These are phyloP conservation scores for Brienomyrus longianalis DNA, from an alignment of 2,113 vertebrate genomes.

Conservation along the genomic window DNA sequence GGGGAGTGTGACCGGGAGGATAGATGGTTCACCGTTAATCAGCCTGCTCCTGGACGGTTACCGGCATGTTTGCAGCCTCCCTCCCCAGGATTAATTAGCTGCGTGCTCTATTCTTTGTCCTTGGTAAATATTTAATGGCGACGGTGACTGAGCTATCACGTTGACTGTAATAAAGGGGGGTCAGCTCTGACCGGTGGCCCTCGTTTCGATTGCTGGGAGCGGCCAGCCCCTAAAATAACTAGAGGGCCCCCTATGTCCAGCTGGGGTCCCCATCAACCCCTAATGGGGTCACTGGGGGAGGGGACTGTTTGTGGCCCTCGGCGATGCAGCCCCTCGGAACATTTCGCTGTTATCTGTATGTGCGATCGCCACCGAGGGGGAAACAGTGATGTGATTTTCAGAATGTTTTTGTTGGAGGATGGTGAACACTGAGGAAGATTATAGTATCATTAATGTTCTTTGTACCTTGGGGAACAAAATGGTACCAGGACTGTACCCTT, in stretches of 20 bases:
- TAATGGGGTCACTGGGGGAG: slow-evolving; percentile 57
- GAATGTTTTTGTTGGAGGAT: background rate
- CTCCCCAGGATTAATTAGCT: slow-evolving; percentile 54
- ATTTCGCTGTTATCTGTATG: slow-evolving; percentile 7
- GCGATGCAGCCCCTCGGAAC: slow-evolving; percentile 22
- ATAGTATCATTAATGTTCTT: too few species aligned
- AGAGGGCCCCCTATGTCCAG: slow-evolving; percentile 18
- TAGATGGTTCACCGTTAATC: slow-evolving; percentile 10
- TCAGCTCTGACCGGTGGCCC: slow-evolving; percentile 51
- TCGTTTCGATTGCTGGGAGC: slow-evolving; percentile 33
- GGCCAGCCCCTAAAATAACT: slow-evolving; percentile 49
- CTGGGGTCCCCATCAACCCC: slow-evolving; percentile 39
- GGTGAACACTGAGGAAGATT: too few species aligned
- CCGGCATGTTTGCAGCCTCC: slow-evolving; percentile 29
- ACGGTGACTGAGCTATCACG: slow-evolving; percentile 62
- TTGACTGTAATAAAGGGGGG: slow-evolving; percentile 59
- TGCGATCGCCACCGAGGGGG: background rate
- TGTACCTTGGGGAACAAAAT: too few species aligned
- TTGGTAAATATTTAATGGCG: slow-evolving; percentile 65
- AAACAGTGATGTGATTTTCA: background rate
- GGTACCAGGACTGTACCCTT: too few species aligned
- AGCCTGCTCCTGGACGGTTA: background rate
- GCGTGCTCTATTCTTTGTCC: slow-evolving; percentile 55
- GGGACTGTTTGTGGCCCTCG: slow-evolving; percentile 39
- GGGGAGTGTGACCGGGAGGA: background rate